Conservation (phyloP, 2,888 invertebrate genomes). For the Polyploca ridens region DNA sequence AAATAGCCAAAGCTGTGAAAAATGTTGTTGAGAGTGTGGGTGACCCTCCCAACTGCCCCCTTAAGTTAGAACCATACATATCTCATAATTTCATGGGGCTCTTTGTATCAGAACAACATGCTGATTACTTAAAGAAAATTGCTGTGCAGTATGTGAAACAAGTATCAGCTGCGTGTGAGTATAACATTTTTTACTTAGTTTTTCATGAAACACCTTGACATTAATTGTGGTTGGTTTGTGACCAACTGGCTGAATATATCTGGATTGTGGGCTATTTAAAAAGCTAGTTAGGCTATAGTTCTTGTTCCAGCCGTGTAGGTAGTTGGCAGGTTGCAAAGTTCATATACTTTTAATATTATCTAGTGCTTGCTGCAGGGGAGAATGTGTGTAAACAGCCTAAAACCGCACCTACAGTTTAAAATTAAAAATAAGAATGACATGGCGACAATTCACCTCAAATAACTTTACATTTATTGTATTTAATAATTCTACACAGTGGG, state of each 20-base stretch:
- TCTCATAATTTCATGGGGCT: constrained; percentile 96
- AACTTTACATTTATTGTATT: constrained; percentile 18
- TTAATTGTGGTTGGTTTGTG: no score
- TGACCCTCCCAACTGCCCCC: constrained; percentile 86
- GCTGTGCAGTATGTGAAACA: constrained; percentile 93
- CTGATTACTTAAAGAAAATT: constrained; percentile 91
- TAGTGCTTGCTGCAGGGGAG: no score
- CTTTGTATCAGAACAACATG: constrained; percentile 93
- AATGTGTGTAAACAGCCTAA: neutral
- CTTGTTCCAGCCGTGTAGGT: no score
- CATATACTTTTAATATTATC: no score
- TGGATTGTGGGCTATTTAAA: neutral
- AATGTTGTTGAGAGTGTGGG: constrained; percentile 90
- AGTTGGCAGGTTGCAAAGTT: no score
- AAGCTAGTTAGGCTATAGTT: neutral
- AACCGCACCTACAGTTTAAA: no score
- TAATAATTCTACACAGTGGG: constrained; percentile 76
- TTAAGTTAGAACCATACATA: constrained; percentile 92
- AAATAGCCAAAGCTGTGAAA: constrained; percentile 88
- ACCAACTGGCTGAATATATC: no score
- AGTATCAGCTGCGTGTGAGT: constrained; percentile 90
- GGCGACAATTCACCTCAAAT: neutral
- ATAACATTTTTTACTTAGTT: constrained; percentile 15
- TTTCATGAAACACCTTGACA: constrained; percentile 9
- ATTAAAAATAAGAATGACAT: no score